Conservation (phyloP, 2,797 vertebrate genomes). For the Cygnus olor region DNA sequence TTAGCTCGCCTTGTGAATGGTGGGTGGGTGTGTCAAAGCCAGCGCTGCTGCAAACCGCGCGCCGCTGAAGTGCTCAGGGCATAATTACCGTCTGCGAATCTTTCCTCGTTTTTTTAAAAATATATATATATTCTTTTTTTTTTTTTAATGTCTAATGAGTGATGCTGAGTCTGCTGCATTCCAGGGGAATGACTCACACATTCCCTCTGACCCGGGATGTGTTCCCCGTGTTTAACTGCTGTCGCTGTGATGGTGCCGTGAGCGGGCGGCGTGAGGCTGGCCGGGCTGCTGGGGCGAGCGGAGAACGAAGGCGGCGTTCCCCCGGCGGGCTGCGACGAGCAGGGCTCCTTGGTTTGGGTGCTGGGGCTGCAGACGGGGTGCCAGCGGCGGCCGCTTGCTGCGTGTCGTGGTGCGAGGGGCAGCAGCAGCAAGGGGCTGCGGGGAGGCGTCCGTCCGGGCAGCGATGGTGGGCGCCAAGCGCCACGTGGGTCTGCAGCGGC, state of each 20-base stretch:
- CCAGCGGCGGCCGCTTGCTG: not conserved
- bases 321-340: not conserved
- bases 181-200: not conserved
- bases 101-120: not conserved
- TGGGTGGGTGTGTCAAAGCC: slow-evolving; percentile 1
- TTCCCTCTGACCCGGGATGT: not conserved
- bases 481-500: fast-evolving
- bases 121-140: fast-evolving
- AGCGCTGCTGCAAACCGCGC: not conserved
- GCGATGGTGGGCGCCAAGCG: fast-evolving
- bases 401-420: not conserved
- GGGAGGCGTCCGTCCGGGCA: fast-evolving
- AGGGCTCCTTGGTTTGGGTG: fast-evolving
- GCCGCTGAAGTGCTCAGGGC: not conserved
- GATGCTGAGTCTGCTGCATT: slow-evolving; percentile 25
- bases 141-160: not conserved
- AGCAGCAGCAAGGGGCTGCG: fast-evolving
- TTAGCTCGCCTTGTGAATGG: not conserved
- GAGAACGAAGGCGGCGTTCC: not conserved
- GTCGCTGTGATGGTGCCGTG: not conserved
- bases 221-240: not conserved
- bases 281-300: not conserved
- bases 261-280: not conserved
- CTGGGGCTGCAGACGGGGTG: not conserved
- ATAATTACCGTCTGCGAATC: not conserved